A percentile compares a stretch with the other conserved stretches of the same genome.
phyloP scores from a whole-genome alignment of 2,888 invertebrate genomes.

The Apantesis nais region DNA sequence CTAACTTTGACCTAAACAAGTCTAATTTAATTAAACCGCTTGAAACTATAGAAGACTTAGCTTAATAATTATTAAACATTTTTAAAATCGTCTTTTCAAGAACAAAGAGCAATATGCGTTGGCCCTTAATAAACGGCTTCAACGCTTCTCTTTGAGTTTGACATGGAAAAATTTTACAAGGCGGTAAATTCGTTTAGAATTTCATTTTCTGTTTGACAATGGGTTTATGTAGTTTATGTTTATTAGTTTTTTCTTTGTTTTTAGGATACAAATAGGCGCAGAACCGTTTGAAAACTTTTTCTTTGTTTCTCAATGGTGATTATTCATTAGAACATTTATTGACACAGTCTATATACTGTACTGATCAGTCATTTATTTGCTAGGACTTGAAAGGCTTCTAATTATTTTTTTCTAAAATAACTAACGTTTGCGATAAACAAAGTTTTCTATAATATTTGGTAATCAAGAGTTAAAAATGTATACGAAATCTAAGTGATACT shows the following conservation, averaged over 20 bases:
- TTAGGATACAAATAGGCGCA: neutral
- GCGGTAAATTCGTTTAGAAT: constrained; percentile 9
- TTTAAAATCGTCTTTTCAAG: too few relatives aligned
- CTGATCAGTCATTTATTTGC: constrained; percentile 10
- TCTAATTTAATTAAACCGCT: too few relatives aligned
- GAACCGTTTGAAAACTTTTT: constrained; percentile 11
- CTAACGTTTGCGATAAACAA: neutral
- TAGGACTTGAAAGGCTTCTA: constrained; percentile 5
- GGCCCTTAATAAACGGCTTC: neutral
- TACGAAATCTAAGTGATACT: too few relatives aligned
- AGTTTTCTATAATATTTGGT: neutral
- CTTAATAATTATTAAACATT: too few relatives aligned
- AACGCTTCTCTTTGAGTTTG: neutral
- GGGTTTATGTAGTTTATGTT: constrained; percentile 12
- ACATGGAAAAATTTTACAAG: neutral
- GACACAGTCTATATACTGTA: constrained; percentile 9
- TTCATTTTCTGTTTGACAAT: constrained; percentile 5
- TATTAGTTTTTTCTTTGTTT: too few relatives aligned
- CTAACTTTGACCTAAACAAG: too few relatives aligned
- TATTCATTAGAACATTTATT: constrained; percentile 11
- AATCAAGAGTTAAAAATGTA: too few relatives aligned
- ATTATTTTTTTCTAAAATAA: constrained; percentile 8
- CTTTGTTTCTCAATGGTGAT: constrained; percentile 9
- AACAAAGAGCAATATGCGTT: neutral
- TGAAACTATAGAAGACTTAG: too few relatives aligned